Base-by-base conservation (phyloP, 2,113 vertebrate genomes). In the Ophthalmolycus amberensis region DNA sequence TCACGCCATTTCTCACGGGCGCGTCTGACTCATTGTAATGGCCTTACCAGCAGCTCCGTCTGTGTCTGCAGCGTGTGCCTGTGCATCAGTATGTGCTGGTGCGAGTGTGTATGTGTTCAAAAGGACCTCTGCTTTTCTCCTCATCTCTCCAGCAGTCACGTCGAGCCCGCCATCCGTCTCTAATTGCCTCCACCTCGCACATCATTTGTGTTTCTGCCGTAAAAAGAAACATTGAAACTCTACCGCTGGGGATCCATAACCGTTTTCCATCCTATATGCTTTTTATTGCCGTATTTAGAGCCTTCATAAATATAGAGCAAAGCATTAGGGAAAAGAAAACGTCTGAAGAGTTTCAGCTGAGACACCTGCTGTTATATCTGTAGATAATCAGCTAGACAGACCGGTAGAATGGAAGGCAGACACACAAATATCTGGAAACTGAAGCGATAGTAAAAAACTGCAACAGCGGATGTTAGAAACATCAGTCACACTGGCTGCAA, bases 201-300 rank as follows among this genome's bases (percentile, higher is more conserved):
- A 90, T 92, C 82, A 87, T 93, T 91, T 91, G 82, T 86, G 83
- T 92, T 84, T 88, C 80, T 75, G 84, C 81, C 56, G 27, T 91
- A 87, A 91, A 92, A 89, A 81, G 75, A 88, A 89, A 89, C 82
- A 87, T 32, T 88, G 82, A 73, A 90, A 89, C 60, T 50, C 54
- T 6, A 87, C 90, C 92, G 78, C 90, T 25, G 73, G 90, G 93
- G 91, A 93, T 92, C 90, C 85, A 93, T 93, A 91, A 91, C 87
- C 82, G 62, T 90, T 93, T 93, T 91, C 85, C 75, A 85, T 90
- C 88, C 85, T 91, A 88, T 93, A 90, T 91, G 89, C 76, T 83
- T 93, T 94, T 94, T 93, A 93, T 89, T 86, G 91, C 88, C 52
- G 62, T 88, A 90, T 94, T 94, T 94, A 93, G 90, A 91, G 85